Base-by-base conservation (phyloP, 2,797 vertebrate species). In the Petrocephalus sullivani region DNA sequence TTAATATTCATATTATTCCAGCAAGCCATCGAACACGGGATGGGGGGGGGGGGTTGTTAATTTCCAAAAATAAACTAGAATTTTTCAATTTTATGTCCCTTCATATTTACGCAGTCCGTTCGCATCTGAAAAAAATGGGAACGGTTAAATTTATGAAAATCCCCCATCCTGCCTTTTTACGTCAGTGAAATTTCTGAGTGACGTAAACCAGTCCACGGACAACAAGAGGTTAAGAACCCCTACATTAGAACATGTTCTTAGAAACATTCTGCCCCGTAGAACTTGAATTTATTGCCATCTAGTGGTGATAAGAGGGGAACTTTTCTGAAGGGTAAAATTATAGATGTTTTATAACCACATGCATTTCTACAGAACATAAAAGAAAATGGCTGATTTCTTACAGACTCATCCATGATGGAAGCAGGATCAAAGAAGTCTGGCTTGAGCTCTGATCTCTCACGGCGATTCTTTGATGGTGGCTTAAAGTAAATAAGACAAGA, bases 401-500 rank as follows among this genome's bases (percentile, higher is more conserved):
- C 98, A 95, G 98, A 99, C 95, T 99, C 98, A 94, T 99, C 98
- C 98, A 99, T 99, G 96, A 99, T 99, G 93, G 98, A 99, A 94
- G 98, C 97, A 12, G 98, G 98, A 95, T 99, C 98, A 94, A 99
- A 99, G 96, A 98, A 99, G 97, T 99, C 98, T 85, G 98, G 98
- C 95, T 99, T 99, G 92, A 99, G 96, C 91, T 99, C 98, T 88
- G 98, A 98, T 94, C 98, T 96, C 94, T 99, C 98, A 90, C 98
- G 96, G 71, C 98, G 97, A 94, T 99, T 99, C 96, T 99, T 99
- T 85, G 98, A 99, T 16, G 98, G 98, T 57, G 98, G 98, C 98
- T 99, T 94, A 88, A 93, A 54, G 19, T 6, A 83, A 16, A n/a
- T 51, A 61, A 12, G 6, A 46, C 4, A 51, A 14, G 5, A 21